Base-by-base conservation (phyloP, 2,888 invertebrate species). In the Meloe dianella region DNA sequence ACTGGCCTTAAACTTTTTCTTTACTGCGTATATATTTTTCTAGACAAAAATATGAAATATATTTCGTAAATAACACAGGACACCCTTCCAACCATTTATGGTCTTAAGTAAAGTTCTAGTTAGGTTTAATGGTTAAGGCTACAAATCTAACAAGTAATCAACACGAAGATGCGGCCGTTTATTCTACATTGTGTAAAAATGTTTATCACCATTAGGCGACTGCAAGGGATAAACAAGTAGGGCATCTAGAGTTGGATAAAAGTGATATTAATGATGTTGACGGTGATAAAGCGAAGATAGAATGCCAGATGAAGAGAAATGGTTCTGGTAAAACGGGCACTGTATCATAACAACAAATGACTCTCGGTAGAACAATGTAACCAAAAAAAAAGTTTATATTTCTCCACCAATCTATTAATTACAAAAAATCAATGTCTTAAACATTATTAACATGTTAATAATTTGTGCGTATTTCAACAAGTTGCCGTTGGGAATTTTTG, bases 241-340 rank as follows among this genome's bases (percentile, higher is more conserved):
- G 78, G 81, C 80, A 82, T 82, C 82, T 82, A 77, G 82, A 82
- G 82, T 81, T 82, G 24, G 82, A 83, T 83, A 83, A 83, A 84
- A 84, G 84, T 84, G 83, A 84, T 83, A 84, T 84, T 84, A 84
- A 84, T 83, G 84, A 83, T 83, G 76, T 78, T 78, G 73, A 76
- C 76, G 79, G 80, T 81, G 81, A 82, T 82, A 81, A 80, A 81
- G 78, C 78, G 79, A 73, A 72, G 65, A 54, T 78, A 77, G 76
- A 78, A 75, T 74, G 64, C 73, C 74, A 81, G 80, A 83, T 83
- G 81, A 83, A 83, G 83, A 83, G 80, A 82, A 83, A 83, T 82
- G 83, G 76, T 73, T 69, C 71, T 69, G 73, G 75, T 74, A 73
- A 73, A 47, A 47, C 47, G 47, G 47, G 47, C 47, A 54, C 22